These are phyloP conservation scores for Furcula furcula DNA, from an alignment of 2,888 invertebrate genomes.

Conservation along the genomic window DNA sequence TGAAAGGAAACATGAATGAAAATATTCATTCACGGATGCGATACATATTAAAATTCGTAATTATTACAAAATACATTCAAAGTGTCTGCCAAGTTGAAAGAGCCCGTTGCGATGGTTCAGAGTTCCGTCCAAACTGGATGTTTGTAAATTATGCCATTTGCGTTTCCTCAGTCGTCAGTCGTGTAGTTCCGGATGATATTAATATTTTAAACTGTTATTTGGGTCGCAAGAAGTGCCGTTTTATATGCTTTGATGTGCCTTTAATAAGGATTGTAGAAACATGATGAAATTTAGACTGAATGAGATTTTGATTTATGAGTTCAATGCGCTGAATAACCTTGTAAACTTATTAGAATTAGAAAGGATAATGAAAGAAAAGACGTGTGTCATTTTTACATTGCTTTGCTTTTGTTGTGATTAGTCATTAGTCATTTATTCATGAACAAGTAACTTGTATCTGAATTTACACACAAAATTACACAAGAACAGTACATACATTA, in stretches of 20 bases:
- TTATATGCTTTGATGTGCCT: slow-evolving; percentile 1
- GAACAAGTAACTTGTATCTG: no score
- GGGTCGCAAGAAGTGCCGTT: neutral
- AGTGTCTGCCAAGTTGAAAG: slow-evolving; percentile 2
- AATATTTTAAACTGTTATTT: slow-evolving; percentile 1
- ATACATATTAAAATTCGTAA: no score
- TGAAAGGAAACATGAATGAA: no score
- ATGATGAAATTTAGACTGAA: neutral
- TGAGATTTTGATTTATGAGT: neutral
- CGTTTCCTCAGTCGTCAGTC: neutral
- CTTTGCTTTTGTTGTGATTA: no score
- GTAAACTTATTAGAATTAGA: no score
- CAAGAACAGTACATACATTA: no score
- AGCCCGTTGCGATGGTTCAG: neutral
- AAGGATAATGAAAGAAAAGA: no score
- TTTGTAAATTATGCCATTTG: slow-evolving; percentile 1
- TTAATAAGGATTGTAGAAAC: neutral
- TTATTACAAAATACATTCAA: neutral
- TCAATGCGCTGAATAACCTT: no score
- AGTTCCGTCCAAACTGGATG: neutral
- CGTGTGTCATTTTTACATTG: no score
- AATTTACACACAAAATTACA: no score
- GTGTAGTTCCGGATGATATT: slow-evolving; percentile 1
- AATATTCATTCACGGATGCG: no score
- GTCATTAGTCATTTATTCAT: no score